These are phyloP conservation scores for Apodemus sylvaticus DNA, from an alignment of 2,113 vertebrate species.

Conservation along the genomic window DNA sequence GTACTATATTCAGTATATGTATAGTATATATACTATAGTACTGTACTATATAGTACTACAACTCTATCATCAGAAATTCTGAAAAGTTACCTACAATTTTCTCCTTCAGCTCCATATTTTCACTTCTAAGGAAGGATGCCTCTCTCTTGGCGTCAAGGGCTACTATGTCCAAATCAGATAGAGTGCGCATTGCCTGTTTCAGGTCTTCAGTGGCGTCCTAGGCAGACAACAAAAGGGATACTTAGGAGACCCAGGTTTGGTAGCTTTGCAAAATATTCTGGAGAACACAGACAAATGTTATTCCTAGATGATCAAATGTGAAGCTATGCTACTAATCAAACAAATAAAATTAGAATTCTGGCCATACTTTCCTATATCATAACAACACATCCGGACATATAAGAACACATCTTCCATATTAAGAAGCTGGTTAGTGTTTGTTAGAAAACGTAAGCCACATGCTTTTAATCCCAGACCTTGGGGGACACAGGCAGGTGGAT, in stretches of 20 bases:
- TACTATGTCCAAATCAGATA: constrained; percentile 90
- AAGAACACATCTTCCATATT: no score
- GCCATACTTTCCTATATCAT: neutral
- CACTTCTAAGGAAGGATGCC: constrained; percentile 91
- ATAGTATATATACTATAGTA: no score
- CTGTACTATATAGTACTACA: neutral
- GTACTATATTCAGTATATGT: no score
- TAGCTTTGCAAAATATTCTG: neutral
- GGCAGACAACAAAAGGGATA: neutral
- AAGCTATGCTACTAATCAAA: neutral
- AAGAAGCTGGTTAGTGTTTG: neutral
- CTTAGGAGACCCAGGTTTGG: neutral
- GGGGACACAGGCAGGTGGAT: neutral
- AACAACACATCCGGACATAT: neutral
- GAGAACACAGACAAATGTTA: neutral
- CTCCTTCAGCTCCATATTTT: constrained; percentile 91
- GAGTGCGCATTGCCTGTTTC: constrained; percentile 88
- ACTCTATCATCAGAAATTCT: neutral
- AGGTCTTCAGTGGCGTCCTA: constrained; percentile 89
- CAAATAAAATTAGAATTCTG: constrained; percentile 9
- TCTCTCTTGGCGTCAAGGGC: constrained; percentile 93
- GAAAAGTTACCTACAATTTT: constrained; percentile 84
- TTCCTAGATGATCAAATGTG: neutral
- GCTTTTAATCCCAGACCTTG: no score
- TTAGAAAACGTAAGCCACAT: neutral